Base-by-base conservation (phyloP, 1,140 invertebrate species). In the Ephestia elutella region DNA sequence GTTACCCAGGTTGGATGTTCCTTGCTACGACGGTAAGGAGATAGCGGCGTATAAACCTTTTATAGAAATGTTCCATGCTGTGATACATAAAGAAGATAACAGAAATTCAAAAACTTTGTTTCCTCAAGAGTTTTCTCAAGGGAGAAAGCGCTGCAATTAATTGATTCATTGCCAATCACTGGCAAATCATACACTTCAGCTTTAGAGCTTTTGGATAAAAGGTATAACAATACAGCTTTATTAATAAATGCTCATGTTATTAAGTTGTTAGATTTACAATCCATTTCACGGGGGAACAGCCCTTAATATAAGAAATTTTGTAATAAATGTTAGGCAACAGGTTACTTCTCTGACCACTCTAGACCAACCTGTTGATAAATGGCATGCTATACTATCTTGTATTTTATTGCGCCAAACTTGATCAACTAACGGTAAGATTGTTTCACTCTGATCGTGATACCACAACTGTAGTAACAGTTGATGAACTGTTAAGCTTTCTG, bases 21-120 rank as follows among this genome's bases (percentile, higher is more conserved):
- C n/a, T n/a, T n/a, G n/a, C n/a, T n/a, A n/a, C n/a, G n/a, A n/a
- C n/a, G n/a, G n/a, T 3, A 8, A 44, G 11, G 11, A 17, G 4
- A 44, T 44, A n/a, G 10, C 11, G 11, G 4, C 11, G 11, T 56
- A 60, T 25, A 50, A 20, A 25, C 44, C 59, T 13, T 56, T 60
- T 21, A 55, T 55, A 13, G 53, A 55, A 38, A 48, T 55, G 53
- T 60, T 60, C 19, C 11, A 18, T 1, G 59, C 59, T n/a, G 18
- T 60, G 4, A 15, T 60, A 5, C 13, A 60, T 28, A 19, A 11
- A 4, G 48, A 60, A 19, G 8, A 3, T 15, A 19, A 5, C 18
- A 32, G 10, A 32, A 19, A 21, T 60, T 2, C 53, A 60, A 50
- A 55, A 35, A 25, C 30, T 60, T 13, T 49, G 15, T 50, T 60